phyloP scores from a whole-genome alignment of 2,797 vertebrate species.

The Sebastolobus alascanus region DNA sequence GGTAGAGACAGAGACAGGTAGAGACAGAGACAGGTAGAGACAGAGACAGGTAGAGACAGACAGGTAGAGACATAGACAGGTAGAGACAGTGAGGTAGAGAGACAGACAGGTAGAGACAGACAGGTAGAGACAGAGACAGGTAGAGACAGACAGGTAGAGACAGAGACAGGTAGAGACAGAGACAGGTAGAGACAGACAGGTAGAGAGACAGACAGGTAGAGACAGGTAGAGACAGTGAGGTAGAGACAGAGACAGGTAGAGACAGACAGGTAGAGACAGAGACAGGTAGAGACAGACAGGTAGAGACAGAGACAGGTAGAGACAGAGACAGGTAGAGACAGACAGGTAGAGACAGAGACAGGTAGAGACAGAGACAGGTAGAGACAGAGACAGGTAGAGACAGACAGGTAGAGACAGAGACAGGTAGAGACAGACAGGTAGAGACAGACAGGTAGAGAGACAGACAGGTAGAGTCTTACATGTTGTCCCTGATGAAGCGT shows the following conservation, averaged over 20 bases:
- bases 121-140: too few species aligned
- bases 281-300: slow-evolving; percentile 2
- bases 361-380: not conserved
- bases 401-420: not conserved
- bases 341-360: not conserved
- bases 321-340: slow-evolving; percentile 27
- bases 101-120: too few species aligned
- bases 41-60: too few species aligned
- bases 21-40: too few species aligned
- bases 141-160: too few species aligned
- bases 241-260: slow-evolving; percentile 3
- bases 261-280: too few species aligned
- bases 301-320: slow-evolving; percentile 5
- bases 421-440: not conserved
- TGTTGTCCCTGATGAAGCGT: slow-evolving; percentile 85
- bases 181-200: too few species aligned
- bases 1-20: too few species aligned
- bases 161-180: too few species aligned
- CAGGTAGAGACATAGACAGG: too few species aligned
- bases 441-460: not conserved
- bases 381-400: slow-evolving; percentile 2
- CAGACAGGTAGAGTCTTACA: slow-evolving; percentile 55
- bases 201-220: slow-evolving; percentile 15
- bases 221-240: slow-evolving; percentile 4
- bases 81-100: too few species aligned